phyloP scores from a whole-genome alignment of 2,113 vertebrate species.

The Hiodon tergisus region DNA sequence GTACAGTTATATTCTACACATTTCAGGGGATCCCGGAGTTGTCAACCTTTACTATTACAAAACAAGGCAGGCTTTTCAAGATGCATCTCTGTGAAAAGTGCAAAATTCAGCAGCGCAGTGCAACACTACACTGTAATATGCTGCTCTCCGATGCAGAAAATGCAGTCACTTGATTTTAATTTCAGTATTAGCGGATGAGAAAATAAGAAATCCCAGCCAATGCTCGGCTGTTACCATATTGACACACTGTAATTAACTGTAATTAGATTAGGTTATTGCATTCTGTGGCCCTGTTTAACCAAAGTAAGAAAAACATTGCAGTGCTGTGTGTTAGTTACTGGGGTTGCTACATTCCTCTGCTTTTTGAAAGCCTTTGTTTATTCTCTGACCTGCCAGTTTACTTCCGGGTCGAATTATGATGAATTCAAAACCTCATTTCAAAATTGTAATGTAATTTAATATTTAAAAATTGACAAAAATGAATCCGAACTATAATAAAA shows the following conservation, averaged over 20 bases:
- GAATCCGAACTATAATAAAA: not conserved
- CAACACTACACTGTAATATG: conserved; percentile 21
- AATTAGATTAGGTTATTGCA: conserved; percentile 15
- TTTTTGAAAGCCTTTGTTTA: not conserved
- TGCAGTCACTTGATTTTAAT: not conserved
- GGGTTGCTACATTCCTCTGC: not conserved
- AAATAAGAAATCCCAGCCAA: conserved; percentile 17
- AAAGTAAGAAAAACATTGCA: not conserved
- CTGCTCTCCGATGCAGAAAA: conserved; percentile 19
- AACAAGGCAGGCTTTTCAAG: conserved; percentile 8
- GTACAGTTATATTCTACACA: not conserved
- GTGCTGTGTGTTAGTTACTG: not conserved
- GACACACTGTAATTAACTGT: conserved; percentile 26
- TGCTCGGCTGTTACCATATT: conserved; percentile 17
- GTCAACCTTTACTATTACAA: conserved; percentile 9
- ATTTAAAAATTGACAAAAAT: too few relatives aligned
- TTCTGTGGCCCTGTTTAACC: not conserved
- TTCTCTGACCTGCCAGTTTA: not conserved
- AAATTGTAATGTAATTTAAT: too few relatives aligned
- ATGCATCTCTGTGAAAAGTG: conserved; percentile 40
- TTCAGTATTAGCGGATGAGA: conserved; percentile 9
- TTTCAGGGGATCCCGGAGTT: conserved; percentile 4
- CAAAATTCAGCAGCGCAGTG: conserved; percentile 48
- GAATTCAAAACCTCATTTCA: too few relatives aligned
- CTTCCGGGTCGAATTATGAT: not conserved